These are phyloP conservation scores for Brachionichthys hirsutus DNA, from an alignment of 2,113 vertebrate genomes.

Conservation along the genomic window DNA sequence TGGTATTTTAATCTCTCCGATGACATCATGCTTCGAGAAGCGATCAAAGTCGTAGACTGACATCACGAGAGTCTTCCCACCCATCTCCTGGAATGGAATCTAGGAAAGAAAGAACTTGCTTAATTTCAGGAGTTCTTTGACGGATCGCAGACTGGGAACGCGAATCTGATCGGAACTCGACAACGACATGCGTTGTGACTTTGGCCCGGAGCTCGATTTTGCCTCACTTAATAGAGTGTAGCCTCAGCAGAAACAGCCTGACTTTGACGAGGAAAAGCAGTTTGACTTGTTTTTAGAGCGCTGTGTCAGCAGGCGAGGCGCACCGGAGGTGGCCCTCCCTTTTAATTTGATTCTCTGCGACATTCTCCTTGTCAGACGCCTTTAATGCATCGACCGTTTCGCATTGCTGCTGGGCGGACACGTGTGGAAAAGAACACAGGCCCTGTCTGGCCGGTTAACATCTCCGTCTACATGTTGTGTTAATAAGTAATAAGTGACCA, in stretches of 20 bases:
- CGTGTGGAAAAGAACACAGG: slow-evolving; percentile 11
- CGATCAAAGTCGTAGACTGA: slow-evolving; percentile 98
- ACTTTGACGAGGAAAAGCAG: slow-evolving; percentile 53
- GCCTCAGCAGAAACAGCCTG: slow-evolving; percentile 43
- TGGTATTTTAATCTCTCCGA: slow-evolving; percentile 91
- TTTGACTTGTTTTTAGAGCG: slow-evolving; percentile 44
- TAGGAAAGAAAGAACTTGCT: slow-evolving; percentile 54
- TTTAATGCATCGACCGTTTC: slow-evolving; percentile 43
- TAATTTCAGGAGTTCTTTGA: not conserved
- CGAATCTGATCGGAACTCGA: not conserved
- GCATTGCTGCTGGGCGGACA: slow-evolving; percentile 32
- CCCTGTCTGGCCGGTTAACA: slow-evolving; percentile 12
- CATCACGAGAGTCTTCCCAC: slow-evolving; percentile 94
- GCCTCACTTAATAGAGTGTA: slow-evolving; percentile 18
- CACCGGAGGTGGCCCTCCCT: slow-evolving; percentile 52
- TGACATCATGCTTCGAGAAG: slow-evolving; percentile 97
- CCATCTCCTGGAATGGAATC: slow-evolving; percentile 96
- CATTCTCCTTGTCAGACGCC: slow-evolving; percentile 55
- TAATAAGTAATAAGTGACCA: slow-evolving; percentile 30
- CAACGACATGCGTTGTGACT: slow-evolving; percentile 14
- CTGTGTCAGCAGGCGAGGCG: slow-evolving; percentile 63
- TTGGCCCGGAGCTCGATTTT: slow-evolving; percentile 15
- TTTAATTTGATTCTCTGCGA: slow-evolving; percentile 65
- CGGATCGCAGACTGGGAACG: not conserved
- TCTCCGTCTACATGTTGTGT: slow-evolving; percentile 13